Conservation (phyloP, 2,888 invertebrate species). For the Agrilus cyanescens region DNA sequence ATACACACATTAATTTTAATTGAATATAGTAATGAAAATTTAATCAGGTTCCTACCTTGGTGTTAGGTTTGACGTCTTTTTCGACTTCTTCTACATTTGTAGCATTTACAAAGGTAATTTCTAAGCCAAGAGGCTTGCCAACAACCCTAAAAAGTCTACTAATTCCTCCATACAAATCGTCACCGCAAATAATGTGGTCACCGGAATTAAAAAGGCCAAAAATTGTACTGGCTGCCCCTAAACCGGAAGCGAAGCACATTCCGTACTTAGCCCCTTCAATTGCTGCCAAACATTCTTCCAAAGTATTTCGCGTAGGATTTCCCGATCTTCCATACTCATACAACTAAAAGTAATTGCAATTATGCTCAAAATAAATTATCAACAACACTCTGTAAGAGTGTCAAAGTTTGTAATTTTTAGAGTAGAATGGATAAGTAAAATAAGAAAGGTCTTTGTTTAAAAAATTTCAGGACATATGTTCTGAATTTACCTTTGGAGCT, state of each 20-base stretch:
- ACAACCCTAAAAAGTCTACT: conserved; percentile 47
- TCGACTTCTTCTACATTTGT: conserved; percentile 50
- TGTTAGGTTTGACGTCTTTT: conserved; percentile 60
- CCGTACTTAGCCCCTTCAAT: conserved; percentile 76
- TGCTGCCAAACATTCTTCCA: conserved; percentile 77
- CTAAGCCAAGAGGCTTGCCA: conserved; percentile 48
- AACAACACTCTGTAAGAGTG: not conserved
- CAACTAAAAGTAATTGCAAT: conserved; percentile 41
- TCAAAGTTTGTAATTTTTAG: no score
- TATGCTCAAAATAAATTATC: no score
- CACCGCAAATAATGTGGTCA: conserved; percentile 75
- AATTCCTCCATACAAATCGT: conserved; percentile 88
- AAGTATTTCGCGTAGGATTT: conserved; percentile 75
- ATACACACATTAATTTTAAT: not conserved
- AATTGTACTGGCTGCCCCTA: conserved; percentile 67
- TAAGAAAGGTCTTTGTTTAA: not conserved
- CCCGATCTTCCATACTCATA: conserved; percentile 83
- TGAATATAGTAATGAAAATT: not conserved
- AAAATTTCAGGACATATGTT: no score
- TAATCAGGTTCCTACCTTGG: conserved; percentile 49
- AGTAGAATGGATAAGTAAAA: no score
- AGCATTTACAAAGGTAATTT: conserved; percentile 59
- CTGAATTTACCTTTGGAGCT: conserved; percentile 67
- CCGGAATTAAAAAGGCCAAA: conserved; percentile 60
- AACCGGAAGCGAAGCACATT: conserved; percentile 69